A percentile compares a stretch with the other conserved stretches of the same genome.
Evolutionary conservation across 2,888 invertebrate genomes (phyloP).

Genomic region (Orchesellides sinensis): DNA sequence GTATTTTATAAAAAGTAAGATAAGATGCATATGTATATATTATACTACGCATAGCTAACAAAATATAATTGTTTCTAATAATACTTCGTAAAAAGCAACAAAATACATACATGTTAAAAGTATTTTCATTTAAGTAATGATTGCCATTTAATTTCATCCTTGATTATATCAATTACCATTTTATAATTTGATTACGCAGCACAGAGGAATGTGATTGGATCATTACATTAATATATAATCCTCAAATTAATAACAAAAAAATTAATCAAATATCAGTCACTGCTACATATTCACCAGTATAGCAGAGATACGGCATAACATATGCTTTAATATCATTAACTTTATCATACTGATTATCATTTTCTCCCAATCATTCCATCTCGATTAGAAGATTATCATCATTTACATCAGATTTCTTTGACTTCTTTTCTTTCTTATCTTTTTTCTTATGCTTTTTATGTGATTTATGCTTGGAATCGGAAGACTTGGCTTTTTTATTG

Average conservation of each 20-base stretch:
- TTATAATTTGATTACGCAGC: constrained; percentile 20
- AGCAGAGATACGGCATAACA: constrained; percentile 23
- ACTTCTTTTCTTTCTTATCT: constrained; percentile 54
- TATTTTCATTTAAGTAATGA: constrained; percentile 50
- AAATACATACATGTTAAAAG: background rate
- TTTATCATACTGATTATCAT: constrained; percentile 27
- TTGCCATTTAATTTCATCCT: constrained; percentile 62
- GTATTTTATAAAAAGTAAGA: background rate
- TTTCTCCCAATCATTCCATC: constrained; percentile 40
- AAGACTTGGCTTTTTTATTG: constrained; percentile 66
- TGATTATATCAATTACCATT: constrained; percentile 54
- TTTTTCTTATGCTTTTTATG: constrained; percentile 69
- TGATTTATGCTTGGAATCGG: constrained; percentile 65
- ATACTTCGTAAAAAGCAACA: constrained; percentile 1
- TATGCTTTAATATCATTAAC: constrained; percentile 32
- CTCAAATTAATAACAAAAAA: constrained; percentile 28
- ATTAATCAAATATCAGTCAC: constrained; percentile 49
- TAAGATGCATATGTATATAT: too few relatives aligned
- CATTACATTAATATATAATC: constrained; percentile 17
- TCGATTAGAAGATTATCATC: constrained; percentile 70
- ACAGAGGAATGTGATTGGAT: constrained; percentile 62
- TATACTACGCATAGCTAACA: background rate
- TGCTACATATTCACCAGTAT: constrained; percentile 35
- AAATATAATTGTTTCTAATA: background rate
- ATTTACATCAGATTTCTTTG: constrained; percentile 62